Percentiles rank a stretch among this genome's conserved stretches.
Evolutionary conservation across 2,113 vertebrate species (phyloP).

Genomic region (Progne subis): DNA sequence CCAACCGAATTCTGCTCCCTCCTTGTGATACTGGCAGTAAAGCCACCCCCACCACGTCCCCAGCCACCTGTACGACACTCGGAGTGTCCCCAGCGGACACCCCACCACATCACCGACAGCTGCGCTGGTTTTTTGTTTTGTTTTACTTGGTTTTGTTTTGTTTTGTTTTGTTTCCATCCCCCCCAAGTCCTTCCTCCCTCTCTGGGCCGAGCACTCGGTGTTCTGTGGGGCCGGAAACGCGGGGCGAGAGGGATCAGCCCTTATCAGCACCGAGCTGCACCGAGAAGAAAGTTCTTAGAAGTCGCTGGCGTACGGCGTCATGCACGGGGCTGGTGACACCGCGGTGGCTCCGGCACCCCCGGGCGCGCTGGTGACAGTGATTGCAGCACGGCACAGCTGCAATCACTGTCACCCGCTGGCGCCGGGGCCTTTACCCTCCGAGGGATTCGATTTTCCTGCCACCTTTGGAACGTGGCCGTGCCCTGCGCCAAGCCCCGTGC

Average conservation of each 20-base stretch:
- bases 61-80: rapidly evolving
- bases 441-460: neutral
- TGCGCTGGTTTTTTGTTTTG: neutral
- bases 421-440: rapidly evolving
- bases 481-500: neutral
- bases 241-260: neutral
- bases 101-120: neutral
- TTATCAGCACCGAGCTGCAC: neutral
- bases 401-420: neutral
- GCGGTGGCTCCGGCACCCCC: neutral
- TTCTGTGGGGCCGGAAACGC: constrained; percentile 42
- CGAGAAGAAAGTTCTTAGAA: constrained; percentile 57
- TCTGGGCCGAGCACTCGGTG: neutral
- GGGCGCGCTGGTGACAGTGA: neutral
- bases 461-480: rapidly evolving
- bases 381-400: neutral
- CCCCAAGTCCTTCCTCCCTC: neutral
- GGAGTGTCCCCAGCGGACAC: neutral
- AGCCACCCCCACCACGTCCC: neutral
- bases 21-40: rapidly evolving
- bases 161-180: neutral
- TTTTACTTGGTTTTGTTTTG: too few species aligned
- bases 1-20: neutral
- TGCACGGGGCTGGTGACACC: neutral
- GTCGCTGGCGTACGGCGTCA: neutral